Base-by-base conservation (phyloP, 2,797 vertebrate species). In the Apogon hyalosoma region DNA sequence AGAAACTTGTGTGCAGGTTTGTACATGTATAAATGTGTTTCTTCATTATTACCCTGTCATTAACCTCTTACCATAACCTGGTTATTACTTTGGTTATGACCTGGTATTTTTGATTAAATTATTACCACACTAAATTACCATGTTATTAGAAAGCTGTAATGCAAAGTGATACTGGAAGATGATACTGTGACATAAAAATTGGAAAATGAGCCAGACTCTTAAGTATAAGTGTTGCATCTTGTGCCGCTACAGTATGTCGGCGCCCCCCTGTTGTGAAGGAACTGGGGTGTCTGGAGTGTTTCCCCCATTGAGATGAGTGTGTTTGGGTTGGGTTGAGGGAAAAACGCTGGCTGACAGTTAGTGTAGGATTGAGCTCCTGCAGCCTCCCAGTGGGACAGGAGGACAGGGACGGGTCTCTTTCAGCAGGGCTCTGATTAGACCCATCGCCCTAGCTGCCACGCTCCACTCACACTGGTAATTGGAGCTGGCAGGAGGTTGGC, bases 401-500 rank as follows among this genome's bases (percentile, higher is more conserved):
- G 90, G 90, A 88, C 82, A 81, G 90, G 90, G 90, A 91, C 82
- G 82, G 89, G 89, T 90, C 88, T 90, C 83, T 85, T 93, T 85
- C 93, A 92, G 92, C 90, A 54, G 93, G 91, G 85, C 88, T 92
- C 92, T 94, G 93, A 94, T 94, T 92, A 93, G 92, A 92, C 88
- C 83, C 91, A 88, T 93, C 86, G 80, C 90, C 92, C 91, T 84
- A 75, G 81, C 81, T 90, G 90, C 88, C 87, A 93, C 84, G 87
- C 90, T 93, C 88, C 89, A 85, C 92, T 93, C 92, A 87, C 86
- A 84, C 82, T 92, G 84, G 91, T 93, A 94, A 94, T 94, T 94
- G 92, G 89, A 93, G 92, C 90, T 94, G 92, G 93, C 92, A 92
- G 93, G 92, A 93, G 92, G 92, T 87, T 92, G 90, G 88, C 90